Evolutionary conservation across 2,888 invertebrate genomes (phyloP).

Genomic region (Criorhina ranunculi): DNA sequence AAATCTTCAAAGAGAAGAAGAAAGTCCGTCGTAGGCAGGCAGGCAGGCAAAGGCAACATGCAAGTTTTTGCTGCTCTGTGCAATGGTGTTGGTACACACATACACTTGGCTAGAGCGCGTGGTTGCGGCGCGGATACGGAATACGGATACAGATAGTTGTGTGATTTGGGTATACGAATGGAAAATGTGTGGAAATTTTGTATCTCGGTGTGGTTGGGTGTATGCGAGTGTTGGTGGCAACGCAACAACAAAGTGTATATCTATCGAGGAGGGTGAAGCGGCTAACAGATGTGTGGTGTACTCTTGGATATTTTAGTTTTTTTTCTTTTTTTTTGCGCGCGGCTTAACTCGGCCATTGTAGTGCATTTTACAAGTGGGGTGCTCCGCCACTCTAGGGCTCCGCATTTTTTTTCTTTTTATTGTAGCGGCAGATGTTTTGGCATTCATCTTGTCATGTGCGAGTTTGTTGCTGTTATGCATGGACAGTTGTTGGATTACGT

Average conservation of each 20-base stretch:
- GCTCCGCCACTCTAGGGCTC: constrained; percentile 56
- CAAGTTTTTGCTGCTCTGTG: constrained; percentile 51
- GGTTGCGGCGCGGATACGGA: constrained; percentile 50
- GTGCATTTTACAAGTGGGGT: constrained; percentile 43
- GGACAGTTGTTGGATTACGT: constrained; percentile 11
- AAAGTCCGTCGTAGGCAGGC: constrained; percentile 58
- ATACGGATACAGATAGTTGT: constrained; percentile 37
- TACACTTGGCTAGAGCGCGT: constrained; percentile 48
- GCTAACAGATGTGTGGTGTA: constrained; percentile 62
- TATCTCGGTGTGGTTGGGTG: constrained; percentile 30
- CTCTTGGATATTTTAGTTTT: constrained; percentile 42
- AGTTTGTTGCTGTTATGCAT: constrained; percentile 24
- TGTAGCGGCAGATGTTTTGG: constrained; percentile 49
- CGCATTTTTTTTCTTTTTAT: constrained; percentile 26
- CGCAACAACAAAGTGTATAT: constrained; percentile 55
- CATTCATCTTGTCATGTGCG: constrained; percentile 41
- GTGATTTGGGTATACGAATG: constrained; percentile 25
- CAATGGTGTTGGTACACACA: constrained; percentile 64
- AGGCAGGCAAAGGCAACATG: constrained; percentile 34
- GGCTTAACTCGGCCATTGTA: constrained; percentile 14
- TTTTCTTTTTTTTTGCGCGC: constrained; percentile 32
- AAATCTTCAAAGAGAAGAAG: constrained; percentile 50
- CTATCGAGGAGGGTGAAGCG: constrained; percentile 32
- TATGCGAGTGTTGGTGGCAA: constrained; percentile 23
- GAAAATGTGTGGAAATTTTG: constrained; percentile 51